Evolutionary conservation across 64 coral and sea anemone genomes (phyloP).

Genomic region (Porites lutea): DNA sequence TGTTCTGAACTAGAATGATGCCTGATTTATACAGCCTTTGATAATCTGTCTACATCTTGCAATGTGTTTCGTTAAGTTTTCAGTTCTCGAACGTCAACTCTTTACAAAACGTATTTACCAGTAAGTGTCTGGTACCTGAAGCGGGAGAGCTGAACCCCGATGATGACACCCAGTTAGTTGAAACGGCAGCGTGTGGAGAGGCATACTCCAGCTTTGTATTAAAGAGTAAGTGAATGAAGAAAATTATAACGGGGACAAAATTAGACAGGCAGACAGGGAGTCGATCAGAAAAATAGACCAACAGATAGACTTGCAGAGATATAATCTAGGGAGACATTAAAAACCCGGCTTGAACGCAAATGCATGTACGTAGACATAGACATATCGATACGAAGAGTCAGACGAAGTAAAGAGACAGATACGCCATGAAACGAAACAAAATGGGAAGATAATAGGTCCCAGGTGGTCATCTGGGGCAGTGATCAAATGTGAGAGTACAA

Average conservation of each 20-base stretch:
- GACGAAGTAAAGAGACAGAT: neutral
- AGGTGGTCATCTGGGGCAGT: neutral
- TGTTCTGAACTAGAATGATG: too few relatives aligned
- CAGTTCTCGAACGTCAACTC: slow-evolving; percentile 49
- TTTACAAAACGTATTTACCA: slow-evolving; percentile 46
- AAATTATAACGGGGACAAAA: neutral
- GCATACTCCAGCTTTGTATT: slow-evolving; percentile 38
- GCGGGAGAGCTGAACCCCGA: slow-evolving; percentile 27
- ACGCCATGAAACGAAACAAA: neutral
- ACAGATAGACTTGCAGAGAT: neutral
- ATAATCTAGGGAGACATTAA: neutral
- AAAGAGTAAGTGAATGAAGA: slow-evolving; percentile 22
- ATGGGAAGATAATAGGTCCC: neutral
- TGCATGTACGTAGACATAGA: neutral
- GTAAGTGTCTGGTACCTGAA: slow-evolving; percentile 55
- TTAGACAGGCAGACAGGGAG: neutral
- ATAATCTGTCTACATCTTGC: neutral
- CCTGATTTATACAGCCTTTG: too few relatives aligned
- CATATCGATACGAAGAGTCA: neutral
- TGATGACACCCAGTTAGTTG: slow-evolving; percentile 25
- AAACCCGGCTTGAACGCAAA: neutral
- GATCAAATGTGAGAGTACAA: neutral
- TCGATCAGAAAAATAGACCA: neutral
- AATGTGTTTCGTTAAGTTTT: slow-evolving; percentile 4
- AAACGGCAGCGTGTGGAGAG: slow-evolving; percentile 35